Conservation (phyloP, 2,113 vertebrate genomes). For the Narcine bancroftii region DNA sequence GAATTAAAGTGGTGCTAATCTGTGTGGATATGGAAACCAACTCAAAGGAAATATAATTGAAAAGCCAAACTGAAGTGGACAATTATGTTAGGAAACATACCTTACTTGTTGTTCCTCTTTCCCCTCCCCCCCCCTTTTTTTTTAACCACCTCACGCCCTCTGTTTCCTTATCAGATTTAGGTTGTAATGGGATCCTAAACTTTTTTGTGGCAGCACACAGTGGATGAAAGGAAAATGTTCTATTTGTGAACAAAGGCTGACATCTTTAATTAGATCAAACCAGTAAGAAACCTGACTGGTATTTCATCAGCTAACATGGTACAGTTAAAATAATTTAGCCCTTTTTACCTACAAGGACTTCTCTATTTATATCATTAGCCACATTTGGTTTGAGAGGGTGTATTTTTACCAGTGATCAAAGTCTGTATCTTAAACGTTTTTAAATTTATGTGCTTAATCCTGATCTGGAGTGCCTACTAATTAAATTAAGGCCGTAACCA, state of each 20-base stretch:
- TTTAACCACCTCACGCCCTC: constrained; percentile 13
- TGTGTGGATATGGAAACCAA: constrained; percentile 61
- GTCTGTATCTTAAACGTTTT: constrained; percentile 26
- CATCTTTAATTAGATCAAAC: constrained; percentile 34
- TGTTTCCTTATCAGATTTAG: constrained; percentile 31
- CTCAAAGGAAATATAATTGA: constrained; percentile 63
- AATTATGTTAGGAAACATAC: constrained; percentile 47
- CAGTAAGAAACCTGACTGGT: background rate
- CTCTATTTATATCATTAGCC: background rate
- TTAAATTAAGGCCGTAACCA: constrained; percentile 40
- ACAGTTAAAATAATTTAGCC: background rate
- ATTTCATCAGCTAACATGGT: background rate
- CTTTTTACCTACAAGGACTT: background rate
- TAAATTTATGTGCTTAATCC: constrained; percentile 24
- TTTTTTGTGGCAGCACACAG: constrained; percentile 14
- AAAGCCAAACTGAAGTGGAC: constrained; percentile 48
- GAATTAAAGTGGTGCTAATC: constrained; percentile 60
- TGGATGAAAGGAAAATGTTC: constrained; percentile 28
- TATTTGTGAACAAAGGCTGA: constrained; percentile 27
- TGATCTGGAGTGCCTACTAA: constrained; percentile 38
- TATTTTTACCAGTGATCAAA: background rate
- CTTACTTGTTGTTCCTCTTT: constrained; percentile 41
- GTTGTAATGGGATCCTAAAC: constrained; percentile 23
- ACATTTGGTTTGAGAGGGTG: background rate
- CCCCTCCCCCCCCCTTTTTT: too few relatives aligned